phyloP scores from a whole-genome alignment of 2,888 invertebrate species.

The Nudaria mundana region DNA sequence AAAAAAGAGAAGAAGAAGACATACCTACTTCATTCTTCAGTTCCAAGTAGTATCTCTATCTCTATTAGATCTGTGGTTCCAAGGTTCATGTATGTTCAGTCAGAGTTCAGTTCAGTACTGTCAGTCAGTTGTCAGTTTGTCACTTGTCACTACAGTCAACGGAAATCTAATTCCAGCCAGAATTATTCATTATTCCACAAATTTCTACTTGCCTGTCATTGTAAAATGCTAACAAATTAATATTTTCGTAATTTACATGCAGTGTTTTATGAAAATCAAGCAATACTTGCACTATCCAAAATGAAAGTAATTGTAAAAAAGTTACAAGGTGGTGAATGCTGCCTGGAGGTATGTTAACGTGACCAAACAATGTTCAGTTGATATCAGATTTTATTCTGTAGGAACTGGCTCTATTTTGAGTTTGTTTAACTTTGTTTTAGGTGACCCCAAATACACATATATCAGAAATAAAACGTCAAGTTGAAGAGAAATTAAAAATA shows the following conservation, averaged over 20 bases:
- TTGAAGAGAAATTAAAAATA: conserved; percentile 83
- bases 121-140: no score
- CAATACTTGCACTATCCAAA: conserved; percentile 29
- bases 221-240: conserved; percentile 29
- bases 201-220: no score
- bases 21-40: no score
- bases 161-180: no score
- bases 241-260: conserved; percentile 28
- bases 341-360: conserved; percentile 79
- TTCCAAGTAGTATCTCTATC: no score
- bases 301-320: conserved; percentile 89
- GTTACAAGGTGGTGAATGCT: conserved; percentile 86
- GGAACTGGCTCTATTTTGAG: neutral
- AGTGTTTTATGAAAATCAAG: conserved; percentile 19
- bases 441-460: conserved; percentile 82
- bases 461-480: conserved; percentile 85
- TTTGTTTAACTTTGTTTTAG: conserved; percentile 62
- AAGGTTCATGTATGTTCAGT: no score
- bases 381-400: no score
- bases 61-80: no score
- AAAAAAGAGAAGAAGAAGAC: no score
- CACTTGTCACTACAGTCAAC: no score
- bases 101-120: no score
- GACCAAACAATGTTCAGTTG: neutral
- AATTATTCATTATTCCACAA: no score